Percentiles rank a stretch among this genome's conserved stretches.
Conservation (phyloP, 2,113 vertebrate species). For the Probosciger aterrimus region DNA sequence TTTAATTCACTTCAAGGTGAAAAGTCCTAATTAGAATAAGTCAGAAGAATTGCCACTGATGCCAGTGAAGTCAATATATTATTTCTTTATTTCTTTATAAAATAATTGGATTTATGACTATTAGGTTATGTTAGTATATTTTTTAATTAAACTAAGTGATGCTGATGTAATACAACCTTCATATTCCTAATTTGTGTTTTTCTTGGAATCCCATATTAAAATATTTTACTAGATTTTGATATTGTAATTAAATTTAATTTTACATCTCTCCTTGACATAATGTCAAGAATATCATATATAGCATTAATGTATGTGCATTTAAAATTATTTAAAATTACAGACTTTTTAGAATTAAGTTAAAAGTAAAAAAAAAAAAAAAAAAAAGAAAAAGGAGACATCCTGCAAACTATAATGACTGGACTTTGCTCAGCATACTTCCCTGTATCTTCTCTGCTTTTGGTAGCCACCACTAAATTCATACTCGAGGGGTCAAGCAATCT, state of each 20-base stretch:
- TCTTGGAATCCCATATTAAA: not conserved
- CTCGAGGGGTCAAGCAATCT: not conserved
- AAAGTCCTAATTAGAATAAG: not conserved
- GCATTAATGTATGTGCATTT: not conserved
- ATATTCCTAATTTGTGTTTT: not conserved
- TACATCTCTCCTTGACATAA: not conserved
- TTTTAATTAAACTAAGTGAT: not conserved
- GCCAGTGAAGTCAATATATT: not conserved
- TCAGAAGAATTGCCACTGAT: not conserved
- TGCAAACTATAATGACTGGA: not conserved
- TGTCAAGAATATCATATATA: not conserved
- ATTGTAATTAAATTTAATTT: not conserved
- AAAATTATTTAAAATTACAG: not conserved
- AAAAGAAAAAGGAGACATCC: not conserved
- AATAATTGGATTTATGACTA: not conserved
- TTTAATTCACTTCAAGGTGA: not conserved
- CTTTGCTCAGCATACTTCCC: not conserved
- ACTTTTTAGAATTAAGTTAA: not conserved
- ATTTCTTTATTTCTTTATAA: not conserved
- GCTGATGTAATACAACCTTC: not conserved
- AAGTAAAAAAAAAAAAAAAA: not conserved
- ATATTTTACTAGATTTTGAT: not conserved
- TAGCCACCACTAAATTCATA: not conserved
- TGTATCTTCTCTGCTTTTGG: not conserved
- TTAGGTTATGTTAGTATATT: not conserved